Evolutionary conservation across 2,888 invertebrate species (phyloP).

Genomic region (Chrysolina americana): DNA sequence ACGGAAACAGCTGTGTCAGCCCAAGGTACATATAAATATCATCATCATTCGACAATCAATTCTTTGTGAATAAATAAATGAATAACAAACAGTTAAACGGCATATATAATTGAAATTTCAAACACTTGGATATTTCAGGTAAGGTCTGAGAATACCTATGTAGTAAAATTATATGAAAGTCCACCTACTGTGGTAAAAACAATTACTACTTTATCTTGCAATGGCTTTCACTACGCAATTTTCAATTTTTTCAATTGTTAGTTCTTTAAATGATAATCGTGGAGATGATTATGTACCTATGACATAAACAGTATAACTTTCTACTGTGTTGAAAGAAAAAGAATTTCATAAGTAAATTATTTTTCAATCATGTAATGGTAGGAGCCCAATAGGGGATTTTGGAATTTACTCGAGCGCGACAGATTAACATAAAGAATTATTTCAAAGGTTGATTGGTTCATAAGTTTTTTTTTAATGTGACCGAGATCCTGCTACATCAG

Average conservation of each 20-base stretch:
- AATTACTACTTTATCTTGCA: conserved; percentile 4
- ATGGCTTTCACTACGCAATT: background rate
- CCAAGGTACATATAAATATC: too few relatives aligned
- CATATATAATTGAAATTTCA: background rate
- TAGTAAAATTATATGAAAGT: conserved; percentile 4
- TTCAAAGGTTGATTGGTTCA: too few relatives aligned
- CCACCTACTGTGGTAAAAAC: background rate
- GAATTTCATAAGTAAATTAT: background rate
- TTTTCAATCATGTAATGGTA: too few relatives aligned
- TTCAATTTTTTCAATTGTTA: background rate
- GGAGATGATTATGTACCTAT: background rate
- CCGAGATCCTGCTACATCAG: too few relatives aligned
- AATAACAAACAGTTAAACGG: background rate
- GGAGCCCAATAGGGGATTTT: too few relatives aligned
- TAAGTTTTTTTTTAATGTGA: too few relatives aligned
- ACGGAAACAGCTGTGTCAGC: too few relatives aligned
- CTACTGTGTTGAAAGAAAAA: background rate
- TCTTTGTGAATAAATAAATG: background rate
- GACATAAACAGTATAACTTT: background rate
- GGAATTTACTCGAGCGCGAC: too few relatives aligned
- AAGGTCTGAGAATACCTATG: background rate
- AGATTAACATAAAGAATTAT: too few relatives aligned
- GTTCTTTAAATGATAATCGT: background rate
- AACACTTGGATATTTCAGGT: background rate
- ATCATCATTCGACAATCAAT: too few relatives aligned